Evolutionary conservation across 2,888 invertebrate genomes (phyloP), one percentile per base, ranked within the genome.

Genomic region (Thera britannica): DNA sequence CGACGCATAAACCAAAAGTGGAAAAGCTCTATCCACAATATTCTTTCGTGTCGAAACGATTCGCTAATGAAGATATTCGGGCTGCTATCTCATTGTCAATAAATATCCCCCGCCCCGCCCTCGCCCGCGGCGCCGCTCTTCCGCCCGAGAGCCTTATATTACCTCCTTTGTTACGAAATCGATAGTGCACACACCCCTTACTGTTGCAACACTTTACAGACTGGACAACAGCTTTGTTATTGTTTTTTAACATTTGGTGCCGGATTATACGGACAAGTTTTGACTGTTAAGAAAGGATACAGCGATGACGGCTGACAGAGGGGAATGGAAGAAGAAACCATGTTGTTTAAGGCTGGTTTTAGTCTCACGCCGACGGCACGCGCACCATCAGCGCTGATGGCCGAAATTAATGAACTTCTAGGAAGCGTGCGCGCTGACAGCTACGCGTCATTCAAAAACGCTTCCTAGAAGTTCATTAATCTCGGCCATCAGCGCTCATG

Each of bases 1-100:
- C n/a, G 2, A n/a, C n/a, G 11, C n/a, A 48, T 11, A 9, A 4
- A 3, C n/a, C 3, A 48, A 1, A 48, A 2, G 3, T 48, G n/a
- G 0, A 12, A 23, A 2, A 2, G 4, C 4, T 7, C 35, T 12
- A 76, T 86, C 87, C 81, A 81, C 73, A 79, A 65, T 68, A 77
- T 46, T 64, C 76, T 67, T 73, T 66, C 81, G 54, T 49, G 56
- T 64, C 64, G 69, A 70, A 75, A 73, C 82, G 83, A 81, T 87
- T 87, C 81, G 88, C 88, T 89, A 89, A 89, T 89, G 88, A 89
- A 88, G 88, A 88, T 86, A 88, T 88, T 87, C 83, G 87, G 87
- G 80, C 77, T 80, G 79, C 79, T 89, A 88, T 89, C 87, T 86
- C 79, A 70, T 75, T 77, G 83, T 86, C 88, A 84, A 89, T 89